Evolutionary conservation across 2,797 vertebrate species (phyloP).

Genomic region (Onychomys arenicola): DNA sequence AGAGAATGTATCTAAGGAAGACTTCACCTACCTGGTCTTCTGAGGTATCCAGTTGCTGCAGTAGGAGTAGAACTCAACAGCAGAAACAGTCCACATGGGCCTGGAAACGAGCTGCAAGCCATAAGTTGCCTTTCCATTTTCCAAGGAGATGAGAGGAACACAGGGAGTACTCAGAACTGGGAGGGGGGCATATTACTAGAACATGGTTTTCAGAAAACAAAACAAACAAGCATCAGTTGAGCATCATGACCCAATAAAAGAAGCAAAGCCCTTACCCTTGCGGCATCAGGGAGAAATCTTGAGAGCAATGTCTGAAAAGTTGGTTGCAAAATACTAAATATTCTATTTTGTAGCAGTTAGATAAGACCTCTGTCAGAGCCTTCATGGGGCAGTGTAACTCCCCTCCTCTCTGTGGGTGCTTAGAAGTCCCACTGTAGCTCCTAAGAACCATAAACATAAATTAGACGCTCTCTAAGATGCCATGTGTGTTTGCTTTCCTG

Average conservation of each 20-base stretch:
- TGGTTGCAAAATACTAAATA: background rate
- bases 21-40: background rate
- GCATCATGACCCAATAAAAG: background rate
- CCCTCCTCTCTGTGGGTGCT: background rate
- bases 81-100: background rate
- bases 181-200: background rate
- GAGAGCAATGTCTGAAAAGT: background rate
- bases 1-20: background rate
- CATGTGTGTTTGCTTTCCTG: conserved; percentile 6
- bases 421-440: background rate
- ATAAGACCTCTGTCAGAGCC: background rate
- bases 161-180: background rate
- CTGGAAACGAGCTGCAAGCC: background rate
- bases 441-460: background rate
- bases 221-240: background rate
- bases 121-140: background rate
- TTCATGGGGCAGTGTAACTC: background rate
- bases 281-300: background rate
- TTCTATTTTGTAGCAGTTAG: conserved; percentile 37
- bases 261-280: background rate
- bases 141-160: background rate
- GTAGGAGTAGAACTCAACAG: background rate
- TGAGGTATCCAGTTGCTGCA: background rate
- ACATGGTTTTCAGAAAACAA: background rate
- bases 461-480: background rate